Conservation (phyloP, 2,113 vertebrate species). For the Cygnus atratus region DNA sequence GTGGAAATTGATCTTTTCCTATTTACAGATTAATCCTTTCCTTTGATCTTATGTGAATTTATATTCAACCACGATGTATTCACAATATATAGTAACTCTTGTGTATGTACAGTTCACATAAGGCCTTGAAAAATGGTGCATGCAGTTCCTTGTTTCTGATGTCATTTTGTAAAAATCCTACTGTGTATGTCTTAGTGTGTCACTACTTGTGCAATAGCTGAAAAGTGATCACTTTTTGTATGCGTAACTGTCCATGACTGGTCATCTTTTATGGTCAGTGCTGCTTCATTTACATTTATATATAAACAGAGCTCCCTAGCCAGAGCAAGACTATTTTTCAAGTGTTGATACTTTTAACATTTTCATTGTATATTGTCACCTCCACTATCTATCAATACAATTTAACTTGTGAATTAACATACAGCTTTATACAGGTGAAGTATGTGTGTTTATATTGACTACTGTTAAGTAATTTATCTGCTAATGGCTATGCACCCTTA, state of each 20-base stretch:
- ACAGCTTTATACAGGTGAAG: constrained; percentile 21
- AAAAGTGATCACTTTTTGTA: neutral
- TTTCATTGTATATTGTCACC: neutral
- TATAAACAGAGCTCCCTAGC: neutral
- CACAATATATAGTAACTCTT: neutral
- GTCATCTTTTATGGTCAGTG: neutral
- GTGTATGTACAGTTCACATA: constrained; percentile 36
- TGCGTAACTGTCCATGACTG: neutral
- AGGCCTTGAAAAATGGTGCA: constrained; percentile 45
- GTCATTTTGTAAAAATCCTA: neutral
- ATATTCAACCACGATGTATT: constrained; percentile 11
- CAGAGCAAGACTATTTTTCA: neutral
- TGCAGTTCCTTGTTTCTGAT: neutral
- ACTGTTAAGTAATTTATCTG: constrained; percentile 46
- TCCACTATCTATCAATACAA: neutral
- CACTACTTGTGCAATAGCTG: constrained; percentile 62
- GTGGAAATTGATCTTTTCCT: constrained; percentile 22
- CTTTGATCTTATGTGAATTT: constrained; percentile 50
- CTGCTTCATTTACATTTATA: neutral
- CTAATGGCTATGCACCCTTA: neutral
- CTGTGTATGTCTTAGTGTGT: constrained; percentile 13
- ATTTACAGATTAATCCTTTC: neutral
- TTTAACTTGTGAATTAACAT: neutral
- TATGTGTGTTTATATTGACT: constrained; percentile 2
- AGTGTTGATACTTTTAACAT: neutral